phyloP scores from a whole-genome alignment of 2,113 vertebrate species.

The Rhabdomys dilectus region DNA sequence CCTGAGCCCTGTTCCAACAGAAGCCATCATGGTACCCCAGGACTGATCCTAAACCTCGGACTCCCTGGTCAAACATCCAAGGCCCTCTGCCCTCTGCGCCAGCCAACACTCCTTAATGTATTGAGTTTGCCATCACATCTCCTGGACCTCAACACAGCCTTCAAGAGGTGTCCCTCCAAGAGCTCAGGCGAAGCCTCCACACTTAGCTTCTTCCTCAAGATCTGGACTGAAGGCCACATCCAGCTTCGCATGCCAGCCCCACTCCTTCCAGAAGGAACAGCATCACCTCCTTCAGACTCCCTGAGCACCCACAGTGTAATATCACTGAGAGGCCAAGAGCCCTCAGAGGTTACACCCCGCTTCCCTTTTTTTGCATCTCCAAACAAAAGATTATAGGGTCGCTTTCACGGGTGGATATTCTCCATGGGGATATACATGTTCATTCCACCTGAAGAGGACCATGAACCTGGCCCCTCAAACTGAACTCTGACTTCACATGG shows the following conservation, averaged over 20 bases:
- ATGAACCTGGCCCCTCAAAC: background rate
- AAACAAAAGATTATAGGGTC: background rate
- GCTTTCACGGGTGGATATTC: background rate
- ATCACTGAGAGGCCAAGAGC: background rate
- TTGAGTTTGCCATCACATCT: accelerated
- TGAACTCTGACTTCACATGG: background rate
- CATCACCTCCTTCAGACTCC: background rate
- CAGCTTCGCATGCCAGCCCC: background rate
- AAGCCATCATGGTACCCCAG: background rate
- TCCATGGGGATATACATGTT: accelerated
- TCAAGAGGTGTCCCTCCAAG: accelerated
- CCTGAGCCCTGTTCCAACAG: background rate
- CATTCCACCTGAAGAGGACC: background rate
- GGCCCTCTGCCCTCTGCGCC: background rate
- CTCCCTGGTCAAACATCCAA: background rate
- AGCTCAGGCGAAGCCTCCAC: background rate
- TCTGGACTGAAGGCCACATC: no score
- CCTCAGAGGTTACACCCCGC: background rate
- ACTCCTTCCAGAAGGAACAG: background rate
- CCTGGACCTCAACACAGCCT: background rate
- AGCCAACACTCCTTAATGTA: background rate
- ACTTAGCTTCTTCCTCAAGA: background rate
- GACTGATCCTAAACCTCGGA: background rate
- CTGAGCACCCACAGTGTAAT: background rate
- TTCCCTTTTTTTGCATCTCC: background rate